A percentile compares a stretch with the other conserved stretches of the same genome.
Conservation (phyloP, 1,140 invertebrate species). For the Drosophila tani region DNA sequence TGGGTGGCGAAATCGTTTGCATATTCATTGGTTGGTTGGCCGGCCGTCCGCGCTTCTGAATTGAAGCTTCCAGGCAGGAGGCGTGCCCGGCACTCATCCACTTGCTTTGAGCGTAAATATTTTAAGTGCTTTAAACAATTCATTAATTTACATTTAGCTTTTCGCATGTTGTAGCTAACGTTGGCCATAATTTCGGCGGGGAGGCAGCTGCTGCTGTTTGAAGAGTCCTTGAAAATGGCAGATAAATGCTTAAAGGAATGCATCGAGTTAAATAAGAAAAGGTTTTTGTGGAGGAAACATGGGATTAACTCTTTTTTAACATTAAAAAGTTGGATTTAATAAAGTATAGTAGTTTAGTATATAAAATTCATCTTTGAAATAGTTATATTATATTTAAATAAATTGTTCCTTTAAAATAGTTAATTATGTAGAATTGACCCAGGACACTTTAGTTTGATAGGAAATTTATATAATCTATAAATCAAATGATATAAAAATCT, state of each 20-base stretch:
- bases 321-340: no score
- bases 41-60: conserved; percentile 8
- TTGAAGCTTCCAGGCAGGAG: conserved; percentile 6
- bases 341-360: no score
- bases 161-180: conserved; percentile 36
- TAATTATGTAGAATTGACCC: background rate
- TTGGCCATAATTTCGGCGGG: conserved; percentile 29
- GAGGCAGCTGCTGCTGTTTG: conserved; percentile 5
- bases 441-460: background rate
- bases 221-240: conserved; percentile 19
- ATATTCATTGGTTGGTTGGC: conserved; percentile 78
- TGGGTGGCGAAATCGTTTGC: conserved; percentile 58
- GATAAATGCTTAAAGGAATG: conserved; percentile 22
- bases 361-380: no score
- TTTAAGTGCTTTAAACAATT: conserved; percentile 77
- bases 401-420: background rate
- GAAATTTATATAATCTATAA: no score
- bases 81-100: conserved; percentile 36
- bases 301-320: no score
- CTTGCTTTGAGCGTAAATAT: conserved; percentile 77
- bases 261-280: background rate
- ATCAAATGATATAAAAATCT: no score
- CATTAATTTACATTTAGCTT: conserved; percentile 78
- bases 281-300: background rate
- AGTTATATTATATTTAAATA: no score